A percentile compares a stretch with the other conserved stretches of the same genome.
Conservation (phyloP, 2,888 invertebrate genomes). For the Cyaniris semiargus region DNA sequence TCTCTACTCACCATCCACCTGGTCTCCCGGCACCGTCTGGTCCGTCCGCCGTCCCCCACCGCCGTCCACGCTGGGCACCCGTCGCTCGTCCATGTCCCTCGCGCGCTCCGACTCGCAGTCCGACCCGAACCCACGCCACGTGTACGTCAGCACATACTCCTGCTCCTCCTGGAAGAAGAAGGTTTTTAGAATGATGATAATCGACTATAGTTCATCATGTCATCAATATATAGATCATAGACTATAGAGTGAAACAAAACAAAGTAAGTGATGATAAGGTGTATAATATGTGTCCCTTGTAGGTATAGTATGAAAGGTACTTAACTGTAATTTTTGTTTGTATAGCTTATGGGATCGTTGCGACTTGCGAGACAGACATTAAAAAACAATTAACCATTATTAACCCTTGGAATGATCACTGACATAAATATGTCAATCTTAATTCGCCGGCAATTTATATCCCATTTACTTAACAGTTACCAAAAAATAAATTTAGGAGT, state of each 20-base stretch:
- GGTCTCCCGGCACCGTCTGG: slow-evolving; percentile 68
- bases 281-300: no score
- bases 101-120: slow-evolving; percentile 79
- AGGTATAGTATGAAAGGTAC: no score
- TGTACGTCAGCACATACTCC: slow-evolving; percentile 69
- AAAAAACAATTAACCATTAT: slow-evolving; percentile 7
- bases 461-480: neutral
- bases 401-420: neutral
- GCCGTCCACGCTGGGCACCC: slow-evolving; percentile 59
- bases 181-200: neutral
- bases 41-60: slow-evolving; percentile 52
- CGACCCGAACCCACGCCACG: slow-evolving; percentile 81
- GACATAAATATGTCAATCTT: neutral
- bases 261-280: no score
- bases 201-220: no score
- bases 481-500: neutral
- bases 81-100: slow-evolving; percentile 61
- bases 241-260: no score
- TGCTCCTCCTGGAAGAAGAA: slow-evolving; percentile 64
- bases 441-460: slow-evolving; percentile 1
- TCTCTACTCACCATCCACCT: slow-evolving; percentile 60
- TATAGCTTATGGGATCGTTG: no score
- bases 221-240: no score
- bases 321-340: no score
- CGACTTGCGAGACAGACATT: neutral